A percentile compares a stretch with the other conserved stretches of the same genome.
phyloP scores from a whole-genome alignment of 2,113 vertebrate species.

The Hemiprocne comata region DNA sequence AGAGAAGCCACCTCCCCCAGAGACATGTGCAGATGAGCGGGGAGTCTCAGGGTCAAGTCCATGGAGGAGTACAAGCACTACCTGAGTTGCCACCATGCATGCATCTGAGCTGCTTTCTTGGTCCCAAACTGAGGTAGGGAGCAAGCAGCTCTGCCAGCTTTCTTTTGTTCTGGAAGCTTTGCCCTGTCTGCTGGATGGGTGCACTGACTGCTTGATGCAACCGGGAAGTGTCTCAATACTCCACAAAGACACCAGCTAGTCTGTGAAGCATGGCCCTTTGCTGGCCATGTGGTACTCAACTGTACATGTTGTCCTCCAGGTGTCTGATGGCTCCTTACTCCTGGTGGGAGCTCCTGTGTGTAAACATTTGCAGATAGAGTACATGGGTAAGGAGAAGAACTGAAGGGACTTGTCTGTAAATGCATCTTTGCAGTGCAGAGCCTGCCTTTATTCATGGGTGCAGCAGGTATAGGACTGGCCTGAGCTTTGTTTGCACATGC shows the following conservation, averaged over 20 bases:
- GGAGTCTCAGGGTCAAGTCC: neutral
- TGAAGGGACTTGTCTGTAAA: neutral
- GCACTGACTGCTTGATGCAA: neutral
- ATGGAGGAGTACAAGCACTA: neutral
- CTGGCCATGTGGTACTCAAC: neutral
- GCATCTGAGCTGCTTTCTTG: neutral
- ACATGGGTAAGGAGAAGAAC: neutral
- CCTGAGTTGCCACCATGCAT: neutral
- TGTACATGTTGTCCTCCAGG: neutral
- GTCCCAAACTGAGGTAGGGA: neutral
- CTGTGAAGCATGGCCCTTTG: neutral
- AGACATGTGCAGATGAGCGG: fast-evolving
- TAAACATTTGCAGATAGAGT: neutral
- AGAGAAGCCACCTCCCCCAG: neutral
- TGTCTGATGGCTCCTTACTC: neutral
- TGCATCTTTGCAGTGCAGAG: neutral
- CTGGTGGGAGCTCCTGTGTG: neutral
- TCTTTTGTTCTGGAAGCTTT: neutral
- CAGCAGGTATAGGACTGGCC: neutral
- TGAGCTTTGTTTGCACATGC: neutral
- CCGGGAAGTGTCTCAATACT: neutral
- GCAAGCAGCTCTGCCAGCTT: neutral
- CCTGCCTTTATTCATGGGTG: neutral
- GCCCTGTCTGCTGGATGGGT: fast-evolving
- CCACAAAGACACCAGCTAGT: neutral